These are phyloP conservation scores for Butorides virescens DNA, from an alignment of 2,113 vertebrate species.

Conservation along the genomic window DNA sequence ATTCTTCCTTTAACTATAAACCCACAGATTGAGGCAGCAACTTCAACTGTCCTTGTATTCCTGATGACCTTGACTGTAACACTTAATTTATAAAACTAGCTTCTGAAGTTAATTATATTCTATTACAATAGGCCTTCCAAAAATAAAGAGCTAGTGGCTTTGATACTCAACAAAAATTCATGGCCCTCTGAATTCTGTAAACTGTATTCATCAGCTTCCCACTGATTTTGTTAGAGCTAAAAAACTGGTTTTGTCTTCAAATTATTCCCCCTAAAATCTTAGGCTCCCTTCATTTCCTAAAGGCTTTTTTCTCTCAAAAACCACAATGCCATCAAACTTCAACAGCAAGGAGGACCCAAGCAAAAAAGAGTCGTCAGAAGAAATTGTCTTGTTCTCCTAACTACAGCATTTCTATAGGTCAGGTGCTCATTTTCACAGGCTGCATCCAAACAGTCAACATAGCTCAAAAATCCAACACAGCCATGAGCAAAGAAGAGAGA, in stretches of 20 bases:
- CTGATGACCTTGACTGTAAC: constrained; percentile 35
- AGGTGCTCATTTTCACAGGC: neutral
- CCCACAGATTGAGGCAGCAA: neutral
- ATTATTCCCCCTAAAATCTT: neutral
- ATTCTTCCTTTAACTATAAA: constrained; percentile 29
- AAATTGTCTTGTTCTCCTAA: neutral
- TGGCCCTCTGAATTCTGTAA: constrained; percentile 24
- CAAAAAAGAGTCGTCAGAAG: neutral
- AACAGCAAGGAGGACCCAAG: neutral
- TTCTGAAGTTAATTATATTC: constrained; percentile 40
- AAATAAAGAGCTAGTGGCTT: constrained; percentile 51
- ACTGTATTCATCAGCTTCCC: constrained; percentile 32
- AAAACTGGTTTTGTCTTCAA: constrained; percentile 43
- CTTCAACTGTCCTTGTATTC: neutral
- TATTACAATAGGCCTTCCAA: constrained; percentile 22
- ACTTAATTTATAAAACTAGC: constrained; percentile 33
- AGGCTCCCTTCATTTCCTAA: neutral
- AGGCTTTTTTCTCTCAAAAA: neutral
- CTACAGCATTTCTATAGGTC: neutral
- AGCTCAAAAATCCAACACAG: neutral
- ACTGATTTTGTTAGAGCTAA: constrained; percentile 33
- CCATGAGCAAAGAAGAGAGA: neutral
- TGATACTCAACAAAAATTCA: constrained; percentile 32
- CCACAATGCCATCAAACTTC: neutral
- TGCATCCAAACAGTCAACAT: neutral